Conservation (phyloP, 2,888 invertebrate genomes). For the Ennomos erosarius region DNA sequence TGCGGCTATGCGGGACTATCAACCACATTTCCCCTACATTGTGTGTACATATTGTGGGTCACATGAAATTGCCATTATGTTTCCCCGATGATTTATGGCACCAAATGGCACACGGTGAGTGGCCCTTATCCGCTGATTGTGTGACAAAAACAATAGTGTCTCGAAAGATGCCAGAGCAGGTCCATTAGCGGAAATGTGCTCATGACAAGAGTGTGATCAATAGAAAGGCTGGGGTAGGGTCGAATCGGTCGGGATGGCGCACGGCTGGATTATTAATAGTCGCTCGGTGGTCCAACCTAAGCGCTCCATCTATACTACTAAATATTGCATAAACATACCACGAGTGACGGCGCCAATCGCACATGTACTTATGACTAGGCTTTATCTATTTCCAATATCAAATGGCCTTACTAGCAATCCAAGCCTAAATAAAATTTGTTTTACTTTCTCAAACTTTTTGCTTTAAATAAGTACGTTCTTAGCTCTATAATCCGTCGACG, state of each 20-base stretch:
- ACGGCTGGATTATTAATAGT: conserved; percentile 70
- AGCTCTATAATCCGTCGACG: too few relatives aligned
- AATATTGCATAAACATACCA: conserved; percentile 61
- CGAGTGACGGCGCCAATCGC: conserved; percentile 44
- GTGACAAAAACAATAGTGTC: conserved; percentile 72
- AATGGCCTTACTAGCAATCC: too few relatives aligned
- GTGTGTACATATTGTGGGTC: conserved; percentile 30
- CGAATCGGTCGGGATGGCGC: conserved; percentile 60
- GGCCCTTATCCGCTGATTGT: conserved; percentile 58
- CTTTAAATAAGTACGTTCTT: too few relatives aligned
- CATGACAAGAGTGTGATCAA: conserved; percentile 78
- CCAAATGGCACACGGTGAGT: conserved; percentile 54
- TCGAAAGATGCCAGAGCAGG: conserved; percentile 60
- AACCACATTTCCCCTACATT: conserved; percentile 37
- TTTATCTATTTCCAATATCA: conserved; percentile 25
- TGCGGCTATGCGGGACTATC: conserved; percentile 22
- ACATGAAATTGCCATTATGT: conserved; percentile 40
- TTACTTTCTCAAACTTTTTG: too few relatives aligned
- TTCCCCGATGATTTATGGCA: conserved; percentile 48
- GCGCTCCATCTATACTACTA: conserved; percentile 54
- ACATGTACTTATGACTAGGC: conserved; percentile 16
- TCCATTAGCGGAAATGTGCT: conserved; percentile 77
- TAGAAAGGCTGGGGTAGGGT: conserved; percentile 60
- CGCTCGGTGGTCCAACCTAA: conserved; percentile 58
- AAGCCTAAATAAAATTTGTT: too few relatives aligned